phyloP scores from a whole-genome alignment of 1,140 invertebrate species.

The Diachasma alloeum region DNA sequence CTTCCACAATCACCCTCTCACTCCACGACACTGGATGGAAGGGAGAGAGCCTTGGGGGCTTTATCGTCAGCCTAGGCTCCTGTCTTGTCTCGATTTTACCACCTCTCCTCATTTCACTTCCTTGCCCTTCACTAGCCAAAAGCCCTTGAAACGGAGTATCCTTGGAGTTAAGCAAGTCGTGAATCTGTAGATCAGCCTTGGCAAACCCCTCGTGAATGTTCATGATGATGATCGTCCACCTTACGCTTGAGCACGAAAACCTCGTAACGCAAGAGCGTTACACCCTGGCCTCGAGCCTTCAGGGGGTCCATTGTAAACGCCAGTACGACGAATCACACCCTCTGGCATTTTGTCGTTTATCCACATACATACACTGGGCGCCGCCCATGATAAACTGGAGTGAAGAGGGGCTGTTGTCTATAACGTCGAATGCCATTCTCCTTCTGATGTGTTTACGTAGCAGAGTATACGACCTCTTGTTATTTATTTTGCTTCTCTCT shows the following conservation, averaged over 20 bases:
- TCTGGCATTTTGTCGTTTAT: slow-evolving; percentile 11
- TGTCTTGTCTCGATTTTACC: slow-evolving; percentile 7
- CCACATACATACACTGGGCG: not conserved
- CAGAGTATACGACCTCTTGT: not conserved
- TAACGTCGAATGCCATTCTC: not conserved
- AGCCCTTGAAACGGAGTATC: not conserved
- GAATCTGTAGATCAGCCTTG: not conserved
- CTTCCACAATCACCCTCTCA: slow-evolving; percentile 7
- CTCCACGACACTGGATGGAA: not conserved
- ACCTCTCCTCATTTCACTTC: not conserved
- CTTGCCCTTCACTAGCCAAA: not conserved
- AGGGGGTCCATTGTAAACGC: not conserved
- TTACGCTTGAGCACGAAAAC: not conserved
- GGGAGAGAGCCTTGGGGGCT: not conserved
- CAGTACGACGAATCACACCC: not conserved
- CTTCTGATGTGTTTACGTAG: not conserved
- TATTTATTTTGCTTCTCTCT: not conserved
- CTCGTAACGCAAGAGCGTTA: not conserved
- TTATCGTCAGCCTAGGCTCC: slow-evolving; percentile 2
- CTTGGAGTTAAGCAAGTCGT: not conserved
- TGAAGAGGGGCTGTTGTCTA: not conserved
- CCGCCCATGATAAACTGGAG: not conserved
- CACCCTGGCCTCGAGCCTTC: not conserved
- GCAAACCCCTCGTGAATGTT: not conserved
- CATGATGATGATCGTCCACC: slow-evolving; percentile 10